Evolutionary conservation across 2,113 vertebrate species (phyloP), one percentile per base, ranked within the genome.

Genomic region (Nothobranchius furzeri): DNA sequence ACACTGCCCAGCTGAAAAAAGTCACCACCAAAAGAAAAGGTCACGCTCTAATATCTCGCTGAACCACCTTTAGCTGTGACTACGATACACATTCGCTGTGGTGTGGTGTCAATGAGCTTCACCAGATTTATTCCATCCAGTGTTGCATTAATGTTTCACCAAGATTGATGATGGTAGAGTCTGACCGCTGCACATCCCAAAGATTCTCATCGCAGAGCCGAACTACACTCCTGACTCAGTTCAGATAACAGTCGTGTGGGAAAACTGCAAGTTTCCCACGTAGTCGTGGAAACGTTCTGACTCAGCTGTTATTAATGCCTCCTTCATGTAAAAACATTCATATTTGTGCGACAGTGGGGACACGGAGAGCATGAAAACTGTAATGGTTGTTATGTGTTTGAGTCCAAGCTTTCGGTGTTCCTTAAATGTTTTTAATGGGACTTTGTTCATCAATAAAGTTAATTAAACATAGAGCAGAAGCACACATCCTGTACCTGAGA

Each of bases 381-480:
- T 59, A 24, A 67, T 7, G 51, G 58, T 7, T 50, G 40, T 50
- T 36, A 53, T 12, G 57, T 15, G 4, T 7, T 49, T 55, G 59
- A 68, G 68, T 49, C 53, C 50, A 65, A 55, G 57, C 48, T 64
- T n/a, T 64, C 45, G 25, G 10, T 45, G 72, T 58, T 48, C 14
- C 43, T 62, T 78, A 46, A 64, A 76, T 83, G 75, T 73, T 78
- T 73, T 2, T 76, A 49, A 48, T 59, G 43, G 43, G 71, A 47
- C 52, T 49, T 68, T 0, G 20, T 20, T 20, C 60, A 85, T 77
- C 67, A 75, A 75, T 72, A 67, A 57, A 62, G 68, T 50, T 73
- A 77, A 83, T 73, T 78, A 78, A 76, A 81, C 55, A 49, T 30
- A 54, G 15, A 50, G 30, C 30, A 36, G 30, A 35, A 11, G 30